Evolutionary conservation across 2,888 invertebrate genomes (phyloP), one percentile per base, ranked within the genome.

Genomic region (Halictus ligatus): DNA sequence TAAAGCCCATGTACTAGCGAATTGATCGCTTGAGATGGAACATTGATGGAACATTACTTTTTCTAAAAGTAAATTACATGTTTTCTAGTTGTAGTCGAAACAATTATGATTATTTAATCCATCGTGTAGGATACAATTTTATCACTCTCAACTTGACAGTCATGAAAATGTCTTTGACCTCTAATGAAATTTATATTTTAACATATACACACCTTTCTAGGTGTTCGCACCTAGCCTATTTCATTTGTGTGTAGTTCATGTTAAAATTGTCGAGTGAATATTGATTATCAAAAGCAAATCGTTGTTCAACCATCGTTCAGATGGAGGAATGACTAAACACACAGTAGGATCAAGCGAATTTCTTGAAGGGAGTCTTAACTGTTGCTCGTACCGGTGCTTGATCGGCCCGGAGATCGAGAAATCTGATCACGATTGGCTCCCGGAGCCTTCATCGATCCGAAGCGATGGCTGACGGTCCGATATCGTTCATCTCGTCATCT

Each of bases 401-500:
- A 8, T 46, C 40, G 29, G 48, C 50, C 71, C 50, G 29, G 72
- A 6, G n/a, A 54, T 64, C 50, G 29, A 64, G 18, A 18, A 69
- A 75, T 48, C 54, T 67, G 71, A 64, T 7, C 64, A 12, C 21
- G 74, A 54, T 15, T n/a, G 54, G 71, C n/a, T 43, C 35, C 64
- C 25, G 54, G 69, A 58, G 8, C 40, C 18, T 29, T 18, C 13
- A 29, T 35, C 13, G 78, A 80, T 80, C 80, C 5, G n/a, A 76
- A 48, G 54, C 40, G 64, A 48, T 29, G 29, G 48, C 35, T n/a
- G n/a, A 64, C 50, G 21, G 58, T 12, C n/a, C 8, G 21, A 29
- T 29, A 25, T 71, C 71, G 54, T 69, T 72, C 73, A 29, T 81
- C 74, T 79, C 48, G 21, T 40, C 21, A 40, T 67, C 67, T 73